phyloP scores from a whole-genome alignment of 2,113 vertebrate species.

The Oceanites oceanicus region DNA sequence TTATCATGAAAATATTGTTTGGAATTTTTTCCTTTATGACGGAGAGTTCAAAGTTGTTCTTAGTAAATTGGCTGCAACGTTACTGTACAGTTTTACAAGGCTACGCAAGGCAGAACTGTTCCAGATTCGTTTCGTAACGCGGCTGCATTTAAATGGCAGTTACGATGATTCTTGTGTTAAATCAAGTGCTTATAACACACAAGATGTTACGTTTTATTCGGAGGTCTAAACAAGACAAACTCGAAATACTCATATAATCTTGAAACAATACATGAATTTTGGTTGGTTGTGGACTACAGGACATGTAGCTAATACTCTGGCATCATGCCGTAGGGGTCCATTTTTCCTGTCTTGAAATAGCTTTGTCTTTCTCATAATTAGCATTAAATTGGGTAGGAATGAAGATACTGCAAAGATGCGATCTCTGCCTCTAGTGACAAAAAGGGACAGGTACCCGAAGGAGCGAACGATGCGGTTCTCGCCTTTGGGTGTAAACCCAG shows the following conservation, averaged over 20 bases:
- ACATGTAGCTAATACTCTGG: background rate
- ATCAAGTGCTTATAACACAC: background rate
- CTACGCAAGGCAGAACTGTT: background rate
- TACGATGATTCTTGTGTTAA: background rate
- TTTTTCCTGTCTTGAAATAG: background rate
- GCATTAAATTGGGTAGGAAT: background rate
- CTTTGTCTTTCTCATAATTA: background rate
- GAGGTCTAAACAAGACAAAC: background rate
- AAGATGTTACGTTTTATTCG: background rate
- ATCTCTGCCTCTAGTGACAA: background rate
- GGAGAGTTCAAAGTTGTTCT: conserved; percentile 32
- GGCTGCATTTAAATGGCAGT: background rate
- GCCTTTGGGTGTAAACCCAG: background rate
- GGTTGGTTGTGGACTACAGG: conserved; percentile 42
- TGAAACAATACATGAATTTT: background rate
- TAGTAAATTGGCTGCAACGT: background rate
- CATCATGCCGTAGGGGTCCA: background rate
- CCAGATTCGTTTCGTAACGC: background rate
- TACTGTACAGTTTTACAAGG: conserved; percentile 15
- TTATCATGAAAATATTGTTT: conserved; percentile 70
- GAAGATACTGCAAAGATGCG: background rate
- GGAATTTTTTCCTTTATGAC: conserved; percentile 60
- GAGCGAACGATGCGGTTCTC: background rate
- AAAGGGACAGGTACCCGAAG: background rate
- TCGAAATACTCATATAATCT: background rate